phyloP scores from a whole-genome alignment of 2,797 vertebrate species.

The Craterocephalus amniculus region DNA sequence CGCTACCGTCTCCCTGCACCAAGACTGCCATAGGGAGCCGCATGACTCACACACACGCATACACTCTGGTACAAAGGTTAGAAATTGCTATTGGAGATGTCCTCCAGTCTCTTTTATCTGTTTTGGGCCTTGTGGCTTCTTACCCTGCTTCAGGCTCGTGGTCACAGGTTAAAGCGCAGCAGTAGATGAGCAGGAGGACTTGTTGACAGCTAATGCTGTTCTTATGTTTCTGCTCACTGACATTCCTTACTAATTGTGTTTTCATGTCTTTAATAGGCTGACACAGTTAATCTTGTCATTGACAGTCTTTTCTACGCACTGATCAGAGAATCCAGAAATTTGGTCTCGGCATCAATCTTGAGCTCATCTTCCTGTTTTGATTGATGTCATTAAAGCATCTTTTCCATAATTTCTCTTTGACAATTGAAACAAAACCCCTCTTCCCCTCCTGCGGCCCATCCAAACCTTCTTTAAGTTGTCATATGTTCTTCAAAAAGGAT shows the following conservation, averaged over 20 bases:
- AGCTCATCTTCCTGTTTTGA: not conserved
- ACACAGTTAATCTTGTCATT: not conserved
- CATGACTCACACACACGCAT: constrained; percentile 32
- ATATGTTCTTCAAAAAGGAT: constrained; percentile 5
- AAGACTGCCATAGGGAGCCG: constrained; percentile 62
- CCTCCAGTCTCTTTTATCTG: constrained; percentile 68
- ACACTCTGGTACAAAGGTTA: constrained; percentile 67
- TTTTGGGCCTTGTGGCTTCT: constrained; percentile 54
- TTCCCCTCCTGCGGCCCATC: not conserved
- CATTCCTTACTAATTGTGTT: not conserved
- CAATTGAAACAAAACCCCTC: not conserved
- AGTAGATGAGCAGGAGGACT: constrained; percentile 38
- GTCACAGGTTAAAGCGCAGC: constrained; percentile 58
- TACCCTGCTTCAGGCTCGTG: constrained; percentile 36
- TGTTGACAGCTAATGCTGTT: not conserved
- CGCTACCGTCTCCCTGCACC: constrained; percentile 59
- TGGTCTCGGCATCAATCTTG: not conserved
- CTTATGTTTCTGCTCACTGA: not conserved
- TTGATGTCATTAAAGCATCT: not conserved
- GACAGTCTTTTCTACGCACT: not conserved
- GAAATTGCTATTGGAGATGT: constrained; percentile 65
- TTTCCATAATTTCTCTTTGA: constrained; percentile 1
- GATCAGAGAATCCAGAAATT: not conserved
- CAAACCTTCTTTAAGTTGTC: constrained; percentile 5
- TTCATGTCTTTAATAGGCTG: not conserved